Evolutionary conservation across 2,113 vertebrate species (phyloP), one percentile per base, ranked within the genome.

Genomic region (Pagrus major): DNA sequence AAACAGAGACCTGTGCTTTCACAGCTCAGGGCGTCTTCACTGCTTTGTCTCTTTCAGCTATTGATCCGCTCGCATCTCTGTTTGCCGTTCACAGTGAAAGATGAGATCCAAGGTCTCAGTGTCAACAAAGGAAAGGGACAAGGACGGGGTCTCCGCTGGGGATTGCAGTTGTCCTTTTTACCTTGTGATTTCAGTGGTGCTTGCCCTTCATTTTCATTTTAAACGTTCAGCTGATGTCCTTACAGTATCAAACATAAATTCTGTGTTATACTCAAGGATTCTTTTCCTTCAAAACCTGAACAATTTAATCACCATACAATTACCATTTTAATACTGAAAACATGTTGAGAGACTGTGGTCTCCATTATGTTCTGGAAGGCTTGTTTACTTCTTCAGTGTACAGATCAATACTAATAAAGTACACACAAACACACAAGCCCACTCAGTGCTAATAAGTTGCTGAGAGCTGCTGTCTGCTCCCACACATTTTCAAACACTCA

Each of bases 331-430:
- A 78, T n/a, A n/a, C 25, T 15, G 29, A 70, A 77, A 78, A 25
- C 20, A 39, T 70, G 72, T 73, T 47, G 23, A 8, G 29, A n/a
- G 70, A 55, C 33, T 55, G 37, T 56, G 59, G 46, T 70, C 77
- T 91, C 54, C 59, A 58, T 84, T 73, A 61, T 49, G 56, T 51
- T 12, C 29, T 54, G 27, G 10, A 75, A 80, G 41, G 59, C 58
- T 63, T 76, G 70, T 73, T 89, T 70, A 81, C 82, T 81, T 80
- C 56, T 65, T 65, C 37, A 9, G 67, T 8, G 18, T 35, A 9
- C n/a, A 31, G 71, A 86, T 91, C 90, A 59, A 88, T 91, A 84
- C 71, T 84, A 85, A 91, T 91, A 83, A 88, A 87, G 71, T 82
- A 41, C 59, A 77, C 58, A 51, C 46, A 27, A 18, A 59, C 54